Evolutionary conservation across 2,113 vertebrate genomes (phyloP), one percentile per base, ranked within the genome.

Genomic region (Paralichthys olivaceus): DNA sequence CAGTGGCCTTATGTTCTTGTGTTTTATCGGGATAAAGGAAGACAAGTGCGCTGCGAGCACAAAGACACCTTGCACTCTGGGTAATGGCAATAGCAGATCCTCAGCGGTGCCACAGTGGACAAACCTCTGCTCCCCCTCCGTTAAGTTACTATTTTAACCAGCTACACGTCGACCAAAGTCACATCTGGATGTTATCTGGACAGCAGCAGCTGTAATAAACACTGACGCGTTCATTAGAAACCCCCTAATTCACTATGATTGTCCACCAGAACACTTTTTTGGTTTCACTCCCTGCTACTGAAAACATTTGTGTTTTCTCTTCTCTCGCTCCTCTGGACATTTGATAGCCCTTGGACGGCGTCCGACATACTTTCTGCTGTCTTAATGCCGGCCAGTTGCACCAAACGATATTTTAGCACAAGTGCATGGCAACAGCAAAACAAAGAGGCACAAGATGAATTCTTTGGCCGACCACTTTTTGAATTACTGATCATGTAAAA

Each of bases 401-500:
- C 88, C 90, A 68, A 62, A 84, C 87, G 86, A 89, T 93, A 93
- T 93, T 94, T 93, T 92, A 91, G 93, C 92, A 92, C 94, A 92
- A 93, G 90, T 93, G 94, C 94, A 93, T 93, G 92, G 94, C 92
- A 95, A 95, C 93, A 90, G 92, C 85, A 93, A 95, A 95, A 95
- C 93, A 93, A 90, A 91, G 84, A 92, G 70, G 90, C 88, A 80
- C 90, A 89, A 69, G 87, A 91, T 78, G 91, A 91, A 94, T 95
- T 95, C 93, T 90, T 93, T 80, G 76, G 90, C 91, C 84, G 87
- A 94, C 94, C 94, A 92, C 93, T 89, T 93, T 92, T 91, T 92
- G 94, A 94, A 94, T 95, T 94, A 95, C 92, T 93, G 93, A 95
- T 94, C 92, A 93, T 93, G 94, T 94, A 94, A 93, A 95, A 95